phyloP scores from a whole-genome alignment of 2,797 vertebrate species.

The Lepilemur septentrionalis region DNA sequence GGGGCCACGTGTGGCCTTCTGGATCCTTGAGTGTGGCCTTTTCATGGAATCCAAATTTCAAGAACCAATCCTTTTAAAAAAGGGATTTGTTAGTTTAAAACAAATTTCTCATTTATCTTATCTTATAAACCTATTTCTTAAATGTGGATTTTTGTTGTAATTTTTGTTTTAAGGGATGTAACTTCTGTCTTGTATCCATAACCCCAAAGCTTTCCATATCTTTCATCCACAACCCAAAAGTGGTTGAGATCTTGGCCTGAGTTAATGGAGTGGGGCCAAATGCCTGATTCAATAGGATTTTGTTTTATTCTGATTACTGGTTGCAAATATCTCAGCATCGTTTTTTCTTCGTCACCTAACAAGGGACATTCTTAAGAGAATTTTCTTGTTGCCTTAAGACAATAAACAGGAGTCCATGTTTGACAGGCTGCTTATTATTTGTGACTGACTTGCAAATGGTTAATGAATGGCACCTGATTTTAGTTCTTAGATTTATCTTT shows the following conservation, averaged over 20 bases:
- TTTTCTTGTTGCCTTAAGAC: constrained; percentile 19
- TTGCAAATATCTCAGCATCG: neutral
- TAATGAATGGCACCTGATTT: constrained; percentile 10
- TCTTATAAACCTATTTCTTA: constrained; percentile 24
- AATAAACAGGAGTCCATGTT: neutral
- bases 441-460: constrained; percentile 32
- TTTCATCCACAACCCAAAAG: neutral
- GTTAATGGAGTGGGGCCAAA: neutral
- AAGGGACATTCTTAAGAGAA: neutral
- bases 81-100: neutral
- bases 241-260: neutral
- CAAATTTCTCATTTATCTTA: neutral
- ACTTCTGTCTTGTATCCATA: neutral
- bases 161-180: neutral
- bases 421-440: neutral
- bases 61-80: neutral
- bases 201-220: neutral
- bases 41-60: neutral
- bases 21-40: neutral
- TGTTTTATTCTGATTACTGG: constrained; percentile 46
- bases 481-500: constrained; percentile 28
- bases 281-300: neutral
- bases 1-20: neutral
- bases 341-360: neutral
- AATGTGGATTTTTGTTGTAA: neutral